A percentile compares a stretch with the other conserved stretches of the same genome.
These are phyloP conservation scores for Mobula hypostoma DNA, from an alignment of 2,113 vertebrate genomes.

Conservation along the genomic window DNA sequence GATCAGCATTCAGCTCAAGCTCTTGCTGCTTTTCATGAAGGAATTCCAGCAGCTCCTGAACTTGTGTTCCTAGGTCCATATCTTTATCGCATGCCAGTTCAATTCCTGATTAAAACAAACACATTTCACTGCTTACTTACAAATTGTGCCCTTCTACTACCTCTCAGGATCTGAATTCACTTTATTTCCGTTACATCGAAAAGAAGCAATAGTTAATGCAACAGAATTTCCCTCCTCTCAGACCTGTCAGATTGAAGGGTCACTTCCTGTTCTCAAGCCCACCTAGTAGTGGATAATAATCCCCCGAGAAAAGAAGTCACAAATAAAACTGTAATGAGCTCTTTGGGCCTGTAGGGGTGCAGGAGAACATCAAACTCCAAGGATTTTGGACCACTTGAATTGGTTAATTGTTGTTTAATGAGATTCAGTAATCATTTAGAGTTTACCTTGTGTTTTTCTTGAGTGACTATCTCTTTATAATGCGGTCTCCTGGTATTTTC, in stretches of 20 bases:
- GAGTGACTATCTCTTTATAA: no score
- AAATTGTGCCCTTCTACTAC: no score
- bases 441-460: no score
- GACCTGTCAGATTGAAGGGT: neutral
- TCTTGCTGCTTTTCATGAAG: conserved; percentile 96
- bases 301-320: neutral
- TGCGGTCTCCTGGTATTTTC: no score
- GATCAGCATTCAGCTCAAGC: conserved; percentile 83
- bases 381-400: no score
- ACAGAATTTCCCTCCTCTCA: neutral
- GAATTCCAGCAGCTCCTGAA: conserved; percentile 93
- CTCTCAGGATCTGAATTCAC: neutral
- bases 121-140: conserved; percentile 29
- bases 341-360: no score
- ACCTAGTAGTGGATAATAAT: neutral
- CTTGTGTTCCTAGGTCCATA: conserved; percentile 89
- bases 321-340: neutral
- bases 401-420: no score
- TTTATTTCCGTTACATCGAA: neutral
- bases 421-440: no score
- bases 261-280: neutral
- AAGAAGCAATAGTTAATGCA: neutral
- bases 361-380: no score
- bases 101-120: conserved; percentile 65
- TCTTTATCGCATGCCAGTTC: conserved; percentile 96